A percentile compares a stretch with the other conserved stretches of the same genome.
Evolutionary conservation across 2,888 invertebrate species (phyloP).

Genomic region (Villa cingulata): DNA sequence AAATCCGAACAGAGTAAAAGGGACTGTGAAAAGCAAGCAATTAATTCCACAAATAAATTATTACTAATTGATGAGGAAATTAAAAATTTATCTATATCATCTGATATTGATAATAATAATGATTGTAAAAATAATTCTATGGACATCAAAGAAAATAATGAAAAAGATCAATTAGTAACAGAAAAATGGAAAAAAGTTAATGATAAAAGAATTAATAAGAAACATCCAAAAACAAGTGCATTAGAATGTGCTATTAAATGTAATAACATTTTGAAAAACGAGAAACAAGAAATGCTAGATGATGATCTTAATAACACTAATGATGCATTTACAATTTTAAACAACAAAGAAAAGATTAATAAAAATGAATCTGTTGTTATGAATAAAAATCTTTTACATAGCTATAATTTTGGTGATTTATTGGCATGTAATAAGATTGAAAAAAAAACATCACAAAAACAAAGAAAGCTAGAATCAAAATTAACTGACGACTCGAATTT

Average conservation of each 20-base stretch:
- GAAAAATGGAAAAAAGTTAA: slow-evolving; percentile 28
- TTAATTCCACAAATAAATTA: slow-evolving; percentile 26
- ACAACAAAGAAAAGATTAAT: too few relatives aligned
- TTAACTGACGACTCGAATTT: slow-evolving; percentile 18
- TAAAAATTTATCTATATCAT: background rate
- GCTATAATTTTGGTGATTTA: slow-evolving; percentile 25
- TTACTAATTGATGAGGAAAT: slow-evolving; percentile 18
- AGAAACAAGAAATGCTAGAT: slow-evolving; percentile 5
- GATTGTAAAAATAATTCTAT: slow-evolving; percentile 14
- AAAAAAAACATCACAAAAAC: slow-evolving; percentile 43
- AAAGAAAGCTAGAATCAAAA: slow-evolving; percentile 44
- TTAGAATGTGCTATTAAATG: too few relatives aligned
- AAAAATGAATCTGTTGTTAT: too few relatives aligned
- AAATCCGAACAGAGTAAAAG: slow-evolving; percentile 23
- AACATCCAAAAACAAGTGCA: slow-evolving; percentile 21
- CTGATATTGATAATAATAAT: slow-evolving; percentile 8
- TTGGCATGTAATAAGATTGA: slow-evolving; percentile 19
- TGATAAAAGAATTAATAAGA: slow-evolving; percentile 36
- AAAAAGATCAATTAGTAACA: slow-evolving; percentile 20
- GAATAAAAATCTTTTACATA: too few relatives aligned
- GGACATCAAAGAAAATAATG: slow-evolving; percentile 14
- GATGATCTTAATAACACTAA: too few relatives aligned
- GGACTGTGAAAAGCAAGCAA: slow-evolving; percentile 31
- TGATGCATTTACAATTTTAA: too few relatives aligned
- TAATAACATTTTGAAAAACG: too few relatives aligned